A percentile compares a stretch with the other conserved stretches of the same genome.
phyloP scores from a whole-genome alignment of 2,888 invertebrate species.

The Cryptocephalus primarius region DNA sequence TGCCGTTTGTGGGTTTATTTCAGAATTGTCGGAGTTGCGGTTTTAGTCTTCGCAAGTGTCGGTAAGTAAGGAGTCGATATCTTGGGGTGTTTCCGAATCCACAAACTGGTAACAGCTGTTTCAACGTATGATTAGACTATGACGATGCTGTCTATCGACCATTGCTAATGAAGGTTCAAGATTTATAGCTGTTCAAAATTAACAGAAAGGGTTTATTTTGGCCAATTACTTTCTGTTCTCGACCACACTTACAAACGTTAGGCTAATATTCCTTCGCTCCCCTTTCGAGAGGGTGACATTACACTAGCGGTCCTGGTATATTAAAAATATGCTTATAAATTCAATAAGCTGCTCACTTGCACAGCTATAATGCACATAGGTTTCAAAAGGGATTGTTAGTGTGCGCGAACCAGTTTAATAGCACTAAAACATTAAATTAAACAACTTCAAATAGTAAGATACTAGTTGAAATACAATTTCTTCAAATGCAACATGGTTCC shows the following conservation, averaged over 20 bases:
- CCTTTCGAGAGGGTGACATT: not conserved
- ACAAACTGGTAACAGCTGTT: conserved; percentile 30
- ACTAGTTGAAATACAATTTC: too few species aligned
- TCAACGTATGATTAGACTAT: conserved; percentile 27
- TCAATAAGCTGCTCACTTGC: too few species aligned
- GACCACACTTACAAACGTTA: conserved; percentile 19
- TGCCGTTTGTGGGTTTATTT: not conserved
- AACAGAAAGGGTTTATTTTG: conserved; percentile 38
- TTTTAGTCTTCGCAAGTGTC: not conserved
- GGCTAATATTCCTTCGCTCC: conserved; percentile 15
- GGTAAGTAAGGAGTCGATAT: not conserved
- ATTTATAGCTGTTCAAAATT: conserved; percentile 38
- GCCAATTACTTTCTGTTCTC: conserved; percentile 34
- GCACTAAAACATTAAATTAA: too few species aligned
- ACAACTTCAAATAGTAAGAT: too few species aligned
- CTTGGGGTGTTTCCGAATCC: conserved; percentile 15
- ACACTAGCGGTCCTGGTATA: too few species aligned
- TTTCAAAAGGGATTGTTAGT: too few species aligned
- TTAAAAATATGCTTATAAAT: too few species aligned
- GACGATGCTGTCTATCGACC: conserved; percentile 27
- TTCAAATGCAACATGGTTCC: too few species aligned
- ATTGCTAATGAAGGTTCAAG: conserved; percentile 35
- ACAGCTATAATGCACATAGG: too few species aligned
- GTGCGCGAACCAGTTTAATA: too few species aligned
- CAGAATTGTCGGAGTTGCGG: not conserved